Base-by-base conservation (phyloP, 2,797 vertebrate genomes). In the Podargus strigoides region DNA sequence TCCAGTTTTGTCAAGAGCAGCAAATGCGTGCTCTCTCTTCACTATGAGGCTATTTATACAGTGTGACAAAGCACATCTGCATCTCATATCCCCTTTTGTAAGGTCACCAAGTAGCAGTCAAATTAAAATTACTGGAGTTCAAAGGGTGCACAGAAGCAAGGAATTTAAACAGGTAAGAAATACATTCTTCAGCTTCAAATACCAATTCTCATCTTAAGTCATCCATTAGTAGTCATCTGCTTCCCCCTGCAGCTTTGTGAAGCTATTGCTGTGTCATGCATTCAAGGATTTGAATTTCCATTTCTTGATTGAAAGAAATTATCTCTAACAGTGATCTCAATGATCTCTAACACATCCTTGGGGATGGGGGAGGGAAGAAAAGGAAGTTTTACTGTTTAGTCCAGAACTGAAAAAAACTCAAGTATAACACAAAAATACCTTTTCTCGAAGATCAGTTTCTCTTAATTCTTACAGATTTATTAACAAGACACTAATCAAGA, bases 191-290 rank as follows among this genome's bases (percentile, higher is more conserved):
- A 85, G 46, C 59, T 89, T 28, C 55, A 79, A 75, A 68, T n/a
- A 53, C 21, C 49, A 74, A 28, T 58, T 60, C 67, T 74, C 19
- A 18, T 84, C 72, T 52, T 44, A 85, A 88, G 26, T 12, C 39
- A 15, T 15, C n/a, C 42, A 53, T 50, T 12, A 52, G 90, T 20
- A 92, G 96, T 49, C 93, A 85, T 96, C 74, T 97, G 96, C 95
- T 93, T 93, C 97, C 97, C 95, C 83, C 97, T 97, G 95, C 95
- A 96, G 97, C 77, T 95, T 34, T 81, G 79, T 52, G 72, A 89
- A 90, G 92, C 67, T 86, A 96, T 32, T 96, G 93, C 91, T 93
- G 64, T 52, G 47, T 30, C 50, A 78, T 18, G 23, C 44, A 39
- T 36, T 73, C 87, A 74, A 72, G 24, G 21, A 50, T 6, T 5